Evolutionary conservation across 2,888 invertebrate species (phyloP), one percentile per base, ranked within the genome.

Genomic region (Phengaris alcon): DNA sequence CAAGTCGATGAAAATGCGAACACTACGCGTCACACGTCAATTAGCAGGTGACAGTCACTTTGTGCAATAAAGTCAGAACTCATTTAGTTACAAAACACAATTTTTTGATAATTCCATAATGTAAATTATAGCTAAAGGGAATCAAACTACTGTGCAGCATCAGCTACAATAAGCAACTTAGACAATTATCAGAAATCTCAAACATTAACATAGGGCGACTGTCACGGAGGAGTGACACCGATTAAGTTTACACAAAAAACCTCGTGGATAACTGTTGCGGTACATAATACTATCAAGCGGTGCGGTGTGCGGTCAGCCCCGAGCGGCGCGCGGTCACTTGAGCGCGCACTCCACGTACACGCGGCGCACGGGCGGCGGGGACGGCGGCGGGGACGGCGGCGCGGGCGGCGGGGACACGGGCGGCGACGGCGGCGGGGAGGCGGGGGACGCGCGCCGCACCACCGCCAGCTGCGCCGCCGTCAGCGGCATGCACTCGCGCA

Each of bases 401-500:
- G 59, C 64, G 75, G 77, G 75, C 75, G 75, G 73, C 64, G 68
- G 75, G 76, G 79, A 78, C 76, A 77, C 74, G 77, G 70, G 79
- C 52, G 77, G 78, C 54, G 74, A 77, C 75, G 77, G 78, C 54
- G 74, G 77, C 75, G 77, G 76, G 79, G 75, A 79, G 73, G 77
- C 80, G 73, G 76, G 81, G 7, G 81, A 76, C 78, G 82, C 74
- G 72, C 81, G 81, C 0, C 78, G 80, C 75, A 83, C 85, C 22
- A 82, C 77, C 74, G 82, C 80, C 84, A 90, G 88, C 82, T 95
- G 94, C 3, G 94, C 92, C 80, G 95, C 95, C 7, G 94, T 94
- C 76, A 95, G 85, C 13, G 95, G 95, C 82, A 95, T 87, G 77
- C 94, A 86, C 78, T 95, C 95, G 83, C 95, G 95, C 80, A 96